Evolutionary conservation across 2,888 invertebrate species (phyloP), one percentile per base, ranked within the genome.

Genomic region (Caradrina kadenii): DNA sequence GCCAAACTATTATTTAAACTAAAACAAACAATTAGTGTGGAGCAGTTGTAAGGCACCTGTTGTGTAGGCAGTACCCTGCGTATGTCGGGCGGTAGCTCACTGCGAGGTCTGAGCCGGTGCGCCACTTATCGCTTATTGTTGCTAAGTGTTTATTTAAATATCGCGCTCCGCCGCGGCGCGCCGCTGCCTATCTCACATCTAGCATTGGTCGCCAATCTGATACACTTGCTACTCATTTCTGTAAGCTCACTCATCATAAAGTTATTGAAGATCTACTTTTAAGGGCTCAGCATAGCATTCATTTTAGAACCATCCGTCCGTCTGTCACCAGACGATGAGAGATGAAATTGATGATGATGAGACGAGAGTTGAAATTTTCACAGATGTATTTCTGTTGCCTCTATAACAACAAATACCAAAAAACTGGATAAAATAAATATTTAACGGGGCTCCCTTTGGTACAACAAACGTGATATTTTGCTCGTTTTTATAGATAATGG

Each of bases 111-210:
- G 87, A 86, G 89, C 86, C 82, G 80, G 81, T 81, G 86, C 85
- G 86, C 86, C 88, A 88, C 87, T 90, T 92, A 93, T 92, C 93
- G 91, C 90, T 88, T 93, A 92, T 93, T 92, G 93, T 93, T 88
- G 89, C 90, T 91, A 92, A 93, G 93, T 93, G 93, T 93, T 93
- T 93, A 92, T 93, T 93, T 92, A 92, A 79, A 81, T 71, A 75
- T 60, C 65, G 76, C 74, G 45, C 76, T 17, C 35, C 62, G 35
- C 49, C 64, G 58, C 63, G 39, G 62, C 64, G 63, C 72, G 58
- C 50, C 35, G 61, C 61, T 63, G 22, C 11, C 69, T 76, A 76
- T 83, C 74, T 70, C 61, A 6, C 67, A 73, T 75, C 74, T 71
- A 53, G 54, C 69, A 58, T 58, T 63, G 66, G 59, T 48, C 26